A percentile compares a stretch with the other conserved stretches of the same genome.
Conservation (phyloP, 1,140 invertebrate genomes). For the Lineus longissimus region DNA sequence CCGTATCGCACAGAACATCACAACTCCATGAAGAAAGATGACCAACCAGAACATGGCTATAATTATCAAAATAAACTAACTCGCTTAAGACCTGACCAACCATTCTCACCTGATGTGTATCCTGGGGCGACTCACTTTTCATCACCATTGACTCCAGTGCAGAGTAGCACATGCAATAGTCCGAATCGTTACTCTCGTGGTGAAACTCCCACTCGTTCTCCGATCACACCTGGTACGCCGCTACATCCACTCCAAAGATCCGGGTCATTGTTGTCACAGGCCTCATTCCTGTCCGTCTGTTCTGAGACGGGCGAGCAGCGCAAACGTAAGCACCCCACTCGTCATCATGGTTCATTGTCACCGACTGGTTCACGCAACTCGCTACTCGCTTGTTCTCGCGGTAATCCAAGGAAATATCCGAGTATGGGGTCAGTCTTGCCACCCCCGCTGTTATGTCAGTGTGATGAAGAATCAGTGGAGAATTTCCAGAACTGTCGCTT, state of each 20-base stretch:
- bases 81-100: neutral
- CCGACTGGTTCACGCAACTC: too few relatives aligned
- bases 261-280: slow-evolving; percentile 23
- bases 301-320: slow-evolving; percentile 35
- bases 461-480: too few relatives aligned
- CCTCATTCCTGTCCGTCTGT: slow-evolving; percentile 30
- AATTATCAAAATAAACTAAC: neutral
- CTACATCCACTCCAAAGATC: slow-evolving; percentile 12
- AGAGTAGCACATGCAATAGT: neutral
- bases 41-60: neutral
- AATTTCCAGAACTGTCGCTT: too few relatives aligned
- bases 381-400: too few relatives aligned
- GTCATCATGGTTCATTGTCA: too few relatives aligned
- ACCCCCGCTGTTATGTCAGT: too few relatives aligned
- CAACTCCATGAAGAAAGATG: too few relatives aligned
- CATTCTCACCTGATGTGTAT: neutral
- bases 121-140: neutral
- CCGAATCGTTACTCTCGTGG: neutral
- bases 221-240: neutral
- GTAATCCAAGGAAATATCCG: too few relatives aligned
- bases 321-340: slow-evolving; percentile 15
- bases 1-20: too few relatives aligned
- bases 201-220: neutral
- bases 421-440: too few relatives aligned
- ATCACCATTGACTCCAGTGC: neutral